These are phyloP conservation scores for Antrozous pallidus DNA, from an alignment of 2,797 vertebrate genomes.

Conservation along the genomic window DNA sequence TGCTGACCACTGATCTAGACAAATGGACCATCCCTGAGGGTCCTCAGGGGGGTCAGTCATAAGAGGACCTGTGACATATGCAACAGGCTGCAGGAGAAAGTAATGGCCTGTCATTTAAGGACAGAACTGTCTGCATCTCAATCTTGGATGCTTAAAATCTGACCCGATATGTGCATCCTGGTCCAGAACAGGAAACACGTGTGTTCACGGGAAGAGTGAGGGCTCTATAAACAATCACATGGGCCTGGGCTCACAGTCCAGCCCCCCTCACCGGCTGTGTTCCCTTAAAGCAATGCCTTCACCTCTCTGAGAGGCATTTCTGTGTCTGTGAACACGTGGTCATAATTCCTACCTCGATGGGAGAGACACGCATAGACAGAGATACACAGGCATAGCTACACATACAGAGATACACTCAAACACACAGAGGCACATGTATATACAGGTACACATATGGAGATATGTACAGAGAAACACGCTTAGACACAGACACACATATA, in stretches of 20 bases:
- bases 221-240: background rate
- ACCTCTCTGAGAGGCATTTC: background rate
- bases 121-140: background rate
- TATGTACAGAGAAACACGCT: too few species aligned
- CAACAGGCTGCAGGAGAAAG: background rate
- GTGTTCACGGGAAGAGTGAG: background rate
- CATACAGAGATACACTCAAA: too few species aligned
- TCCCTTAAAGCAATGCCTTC: background rate
- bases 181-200: background rate
- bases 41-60: background rate
- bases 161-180: background rate
- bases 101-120: background rate
- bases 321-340: background rate
- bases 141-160: background rate
- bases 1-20: background rate
- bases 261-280: background rate
- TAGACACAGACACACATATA: too few species aligned
- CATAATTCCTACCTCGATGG: accelerated
- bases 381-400: too few species aligned
- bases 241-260: background rate
- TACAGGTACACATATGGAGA: too few species aligned
- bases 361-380: background rate
- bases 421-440: too few species aligned
- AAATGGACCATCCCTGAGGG: background rate
- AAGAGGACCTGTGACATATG: background rate